phyloP scores from a whole-genome alignment of 2,797 vertebrate species.

The Pseudochirops corinnae region DNA sequence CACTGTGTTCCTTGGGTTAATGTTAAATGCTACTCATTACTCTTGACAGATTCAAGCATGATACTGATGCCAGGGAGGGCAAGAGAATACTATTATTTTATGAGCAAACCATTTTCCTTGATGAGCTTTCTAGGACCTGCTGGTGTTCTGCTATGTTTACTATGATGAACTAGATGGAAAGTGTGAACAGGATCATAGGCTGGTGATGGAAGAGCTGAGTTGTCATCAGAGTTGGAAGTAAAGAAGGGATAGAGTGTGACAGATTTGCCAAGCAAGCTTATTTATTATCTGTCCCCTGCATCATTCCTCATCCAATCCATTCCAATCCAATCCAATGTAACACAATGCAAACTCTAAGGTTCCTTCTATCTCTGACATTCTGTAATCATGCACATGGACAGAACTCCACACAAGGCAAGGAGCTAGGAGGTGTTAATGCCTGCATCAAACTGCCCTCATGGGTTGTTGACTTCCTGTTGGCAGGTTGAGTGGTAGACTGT shows the following conservation, averaged over 20 bases:
- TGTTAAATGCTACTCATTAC: constrained; percentile 38
- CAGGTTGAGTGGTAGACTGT: not conserved
- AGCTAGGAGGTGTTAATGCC: not conserved
- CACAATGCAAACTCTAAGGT: not conserved
- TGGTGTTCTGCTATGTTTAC: not conserved
- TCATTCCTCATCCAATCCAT: not conserved
- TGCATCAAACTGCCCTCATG: not conserved
- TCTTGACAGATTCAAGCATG: constrained; percentile 28
- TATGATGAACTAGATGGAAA: constrained; percentile 24
- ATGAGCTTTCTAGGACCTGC: not conserved
- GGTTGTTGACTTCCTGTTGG: not conserved
- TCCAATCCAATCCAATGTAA: not conserved
- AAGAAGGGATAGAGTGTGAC: not conserved
- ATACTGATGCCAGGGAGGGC: constrained; percentile 15
- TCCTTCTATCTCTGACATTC: not conserved
- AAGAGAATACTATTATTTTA: constrained; percentile 33
- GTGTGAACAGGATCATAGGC: not conserved
- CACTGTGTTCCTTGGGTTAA: constrained; percentile 21
- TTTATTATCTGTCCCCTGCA: not conserved
- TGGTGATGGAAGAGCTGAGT: not conserved
- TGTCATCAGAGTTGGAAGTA: not conserved
- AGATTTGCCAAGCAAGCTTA: not conserved
- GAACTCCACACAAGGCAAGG: not conserved
- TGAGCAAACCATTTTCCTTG: constrained; percentile 47
- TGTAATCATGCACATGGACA: not conserved